Evolutionary conservation across 1,140 invertebrate genomes (phyloP), one percentile per base, ranked within the genome.

Genomic region (Melitaea cinxia): DNA sequence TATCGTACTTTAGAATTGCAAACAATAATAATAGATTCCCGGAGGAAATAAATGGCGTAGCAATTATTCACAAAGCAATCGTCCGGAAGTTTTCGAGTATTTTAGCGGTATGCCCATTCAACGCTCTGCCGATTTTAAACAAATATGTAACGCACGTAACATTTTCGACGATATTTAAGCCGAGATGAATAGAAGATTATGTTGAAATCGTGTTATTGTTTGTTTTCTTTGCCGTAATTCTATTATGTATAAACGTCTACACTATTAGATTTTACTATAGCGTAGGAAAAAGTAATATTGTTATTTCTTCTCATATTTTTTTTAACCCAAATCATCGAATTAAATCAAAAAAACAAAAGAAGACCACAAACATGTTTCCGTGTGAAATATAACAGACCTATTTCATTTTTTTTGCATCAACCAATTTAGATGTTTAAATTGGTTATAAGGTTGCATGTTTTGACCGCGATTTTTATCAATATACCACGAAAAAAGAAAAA

Each of bases 131-230:
- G 77, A 79, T 83, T 88, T 85, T 81, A 83, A 85, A 85, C 84
- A 86, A 88, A 87, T 84, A 83, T 70, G 77, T 73, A 80, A 78
- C 75, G 76, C 75, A 79, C 75, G 70, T 71, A 77, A 72, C 59
- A 72, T 50, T 76, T 73, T 67, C 56, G 63, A 63, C 56, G 56
- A 69, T 78, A 63, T 73, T 73, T 89, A 86, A 88, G 85, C 80
- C 71, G 79, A 45, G 67, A 70, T 83, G 80, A 84, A 85, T 80
- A 65, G 79, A 75, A 80, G 82, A 85, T 88, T 90, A 90, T 79
- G 78, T 12, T 67, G 80, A 87, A 88, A 90, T 88, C 80, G 80
- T 88, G 83, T 88, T 86, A 83, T 88, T 90, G 82, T 88, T 89
- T 90, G 81, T 89, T 88, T 89, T 85, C 85, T 88, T 88, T 81